Evolutionary conservation across 2,113 vertebrate species (phyloP), one percentile per base, ranked within the genome.

Genomic region (Corythornis madagascariensis): DNA sequence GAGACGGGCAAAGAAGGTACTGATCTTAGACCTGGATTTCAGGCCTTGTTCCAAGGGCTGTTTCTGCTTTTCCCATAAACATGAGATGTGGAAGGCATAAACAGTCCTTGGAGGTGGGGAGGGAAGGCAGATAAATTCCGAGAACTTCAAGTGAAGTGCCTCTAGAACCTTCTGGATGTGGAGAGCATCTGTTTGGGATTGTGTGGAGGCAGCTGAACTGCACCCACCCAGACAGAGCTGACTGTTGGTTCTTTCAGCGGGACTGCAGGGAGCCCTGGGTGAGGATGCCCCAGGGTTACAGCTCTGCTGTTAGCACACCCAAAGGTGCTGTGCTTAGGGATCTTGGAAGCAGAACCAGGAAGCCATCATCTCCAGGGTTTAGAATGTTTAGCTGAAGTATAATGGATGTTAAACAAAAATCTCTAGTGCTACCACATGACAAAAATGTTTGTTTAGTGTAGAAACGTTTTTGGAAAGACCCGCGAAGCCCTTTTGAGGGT

Each of bases 71-170:
- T 91, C 25, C 16, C 16, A 6, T 92, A 85, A 91, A 83, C 85
- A 66, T 14, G 8, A 89, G 91, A 92, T 52, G 42, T 66, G 87
- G 89, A 63, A 70, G 24, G 31, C 88, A n/a, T 89, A 92, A 91
- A 86, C 75, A 92, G 75, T 74, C 88, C 90, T 92, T 96, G 90
- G 64, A 80, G 72, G 67, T 59, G 31, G 40, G 78, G 50, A 31
- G 45, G 20, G 28, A 71, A 90, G 79, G 47, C 67, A 88, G 67
- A 92, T 28, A 63, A 42, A 80, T 86, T 83, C 56, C 33, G 24
- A 56, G 64, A 52, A 55, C 50, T 5, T 33, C 28, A 33, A 70
- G 11, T 79, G 17, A 65, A 69, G 38, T 66, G 66, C 60, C 12
- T 55, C 50, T 73, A 80, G 42, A 73, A 88, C 26, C 53, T 78